Evolutionary conservation across 2,113 vertebrate species (phyloP).

Genomic region (Gadus macrocephalus): DNA sequence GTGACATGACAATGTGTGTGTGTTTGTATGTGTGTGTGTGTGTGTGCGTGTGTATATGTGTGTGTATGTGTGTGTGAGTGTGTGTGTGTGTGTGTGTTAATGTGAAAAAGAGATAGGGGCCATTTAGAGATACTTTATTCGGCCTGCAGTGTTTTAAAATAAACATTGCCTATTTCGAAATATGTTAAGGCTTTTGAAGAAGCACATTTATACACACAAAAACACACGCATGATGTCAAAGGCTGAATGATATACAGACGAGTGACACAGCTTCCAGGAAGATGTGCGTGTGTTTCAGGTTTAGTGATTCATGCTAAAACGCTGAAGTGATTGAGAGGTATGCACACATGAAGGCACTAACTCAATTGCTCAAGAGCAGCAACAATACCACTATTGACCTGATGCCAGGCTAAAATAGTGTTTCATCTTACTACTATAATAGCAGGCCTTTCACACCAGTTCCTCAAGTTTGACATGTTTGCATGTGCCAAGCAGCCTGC

Average conservation of each 20-base stretch:
- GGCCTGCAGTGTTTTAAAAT: not conserved
- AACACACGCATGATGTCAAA: constrained; percentile 14
- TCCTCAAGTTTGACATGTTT: too few relatives aligned
- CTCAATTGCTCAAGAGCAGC: too few relatives aligned
- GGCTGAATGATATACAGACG: constrained; percentile 13
- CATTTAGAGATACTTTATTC: not conserved
- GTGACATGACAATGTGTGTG: constrained; percentile 31
- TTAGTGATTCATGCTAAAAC: constrained; percentile 7
- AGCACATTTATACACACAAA: constrained; percentile 1
- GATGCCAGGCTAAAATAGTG: constrained; percentile 3
- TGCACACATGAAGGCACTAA: not conserved
- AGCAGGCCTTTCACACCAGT: too few relatives aligned
- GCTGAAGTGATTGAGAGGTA: constrained; percentile 17
- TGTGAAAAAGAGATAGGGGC: not conserved
- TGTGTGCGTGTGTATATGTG: constrained; percentile 9
- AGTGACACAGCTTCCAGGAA: constrained; percentile 3
- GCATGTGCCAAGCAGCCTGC: too few relatives aligned
- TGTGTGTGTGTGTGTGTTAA: constrained; percentile 9
- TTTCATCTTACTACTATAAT: not conserved
- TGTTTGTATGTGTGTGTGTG: constrained; percentile 32
- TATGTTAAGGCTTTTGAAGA: not conserved
- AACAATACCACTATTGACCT: too few relatives aligned
- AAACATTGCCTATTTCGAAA: too few relatives aligned
- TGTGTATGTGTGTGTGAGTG: constrained; percentile 30
- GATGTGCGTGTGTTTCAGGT: constrained; percentile 33